Evolutionary conservation across 2,113 vertebrate species (phyloP).

Genomic region (Chrysemys picta): DNA sequence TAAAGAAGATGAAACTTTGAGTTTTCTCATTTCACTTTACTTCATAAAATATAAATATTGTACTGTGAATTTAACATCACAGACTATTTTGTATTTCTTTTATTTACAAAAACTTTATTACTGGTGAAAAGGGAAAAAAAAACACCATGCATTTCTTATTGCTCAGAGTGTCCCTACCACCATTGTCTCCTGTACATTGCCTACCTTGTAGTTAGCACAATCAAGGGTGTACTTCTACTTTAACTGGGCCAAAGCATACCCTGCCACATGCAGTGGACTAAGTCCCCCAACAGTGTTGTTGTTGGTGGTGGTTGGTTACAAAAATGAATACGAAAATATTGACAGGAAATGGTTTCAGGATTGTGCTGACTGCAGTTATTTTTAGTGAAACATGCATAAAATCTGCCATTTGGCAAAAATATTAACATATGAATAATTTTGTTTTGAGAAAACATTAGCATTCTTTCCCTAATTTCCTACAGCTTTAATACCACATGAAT

Average conservation of each 20-base stretch:
- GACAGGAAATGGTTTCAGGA: constrained; percentile 17
- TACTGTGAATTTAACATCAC: not conserved
- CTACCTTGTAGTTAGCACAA: not conserved
- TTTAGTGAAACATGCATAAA: not conserved
- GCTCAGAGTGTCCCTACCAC: not conserved
- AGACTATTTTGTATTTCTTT: not conserved
- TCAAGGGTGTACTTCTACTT: not conserved
- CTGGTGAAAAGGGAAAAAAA: not conserved
- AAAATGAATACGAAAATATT: constrained; percentile 35
- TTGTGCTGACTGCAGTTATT: constrained; percentile 24
- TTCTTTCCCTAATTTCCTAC: not conserved
- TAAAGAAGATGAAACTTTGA: not conserved
- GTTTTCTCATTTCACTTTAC: not conserved
- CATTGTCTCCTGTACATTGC: not conserved
- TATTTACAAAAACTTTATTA: not conserved
- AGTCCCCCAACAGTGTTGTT: not conserved
- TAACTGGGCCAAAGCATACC: not conserved
- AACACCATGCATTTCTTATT: not conserved
- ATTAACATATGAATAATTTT: constrained; percentile 24
- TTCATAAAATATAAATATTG: not conserved
- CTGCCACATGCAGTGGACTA: constrained; percentile 5
- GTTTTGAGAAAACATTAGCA: not conserved
- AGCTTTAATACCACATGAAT: not conserved
- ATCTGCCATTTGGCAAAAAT: constrained; percentile 26
- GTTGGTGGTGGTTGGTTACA: constrained; percentile 4